Evolutionary conservation across 2,888 invertebrate genomes (phyloP).

Genomic region (Macrostomum cliftonense): DNA sequence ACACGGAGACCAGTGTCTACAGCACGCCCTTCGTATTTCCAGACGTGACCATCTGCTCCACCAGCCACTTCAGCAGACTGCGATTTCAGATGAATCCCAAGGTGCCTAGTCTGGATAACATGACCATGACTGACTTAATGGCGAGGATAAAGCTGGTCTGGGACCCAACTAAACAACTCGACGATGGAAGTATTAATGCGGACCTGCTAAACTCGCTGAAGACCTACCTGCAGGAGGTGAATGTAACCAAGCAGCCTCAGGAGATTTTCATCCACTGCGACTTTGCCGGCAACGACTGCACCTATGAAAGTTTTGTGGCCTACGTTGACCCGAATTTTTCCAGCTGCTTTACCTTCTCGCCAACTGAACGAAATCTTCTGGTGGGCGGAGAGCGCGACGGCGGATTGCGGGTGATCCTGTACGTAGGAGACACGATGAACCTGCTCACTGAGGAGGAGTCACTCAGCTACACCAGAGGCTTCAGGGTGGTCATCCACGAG

Average conservation of each 20-base stretch:
- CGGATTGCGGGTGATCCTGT: not conserved
- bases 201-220: slow-evolving; percentile 1
- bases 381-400: slow-evolving; percentile 3
- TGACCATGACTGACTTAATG: not conserved
- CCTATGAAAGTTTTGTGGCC: not conserved
- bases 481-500: slow-evolving; percentile 1
- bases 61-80: slow-evolving; percentile 1
- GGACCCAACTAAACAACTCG: not conserved
- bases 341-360: slow-evolving; percentile 3
- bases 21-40: not conserved
- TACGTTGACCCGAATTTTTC: slow-evolving; percentile 1
- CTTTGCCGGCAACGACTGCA: not conserved
- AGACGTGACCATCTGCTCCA: not conserved
- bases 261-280: slow-evolving; percentile 4
- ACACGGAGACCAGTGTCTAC: slow-evolving; percentile 1
- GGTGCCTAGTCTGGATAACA: slow-evolving; percentile 1
- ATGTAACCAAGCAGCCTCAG: slow-evolving; percentile 1
- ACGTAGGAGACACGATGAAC: slow-evolving; percentile 2
- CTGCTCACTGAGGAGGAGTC: slow-evolving; percentile 2
- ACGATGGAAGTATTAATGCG: not conserved
- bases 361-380: not conserved
- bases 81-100: not conserved
- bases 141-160: not conserved
- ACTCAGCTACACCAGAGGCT: slow-evolving; percentile 1
- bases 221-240: slow-evolving; percentile 1